These are phyloP conservation scores for Phrynosoma platyrhinos DNA, from an alignment of 2,113 vertebrate genomes.

Conservation along the genomic window DNA sequence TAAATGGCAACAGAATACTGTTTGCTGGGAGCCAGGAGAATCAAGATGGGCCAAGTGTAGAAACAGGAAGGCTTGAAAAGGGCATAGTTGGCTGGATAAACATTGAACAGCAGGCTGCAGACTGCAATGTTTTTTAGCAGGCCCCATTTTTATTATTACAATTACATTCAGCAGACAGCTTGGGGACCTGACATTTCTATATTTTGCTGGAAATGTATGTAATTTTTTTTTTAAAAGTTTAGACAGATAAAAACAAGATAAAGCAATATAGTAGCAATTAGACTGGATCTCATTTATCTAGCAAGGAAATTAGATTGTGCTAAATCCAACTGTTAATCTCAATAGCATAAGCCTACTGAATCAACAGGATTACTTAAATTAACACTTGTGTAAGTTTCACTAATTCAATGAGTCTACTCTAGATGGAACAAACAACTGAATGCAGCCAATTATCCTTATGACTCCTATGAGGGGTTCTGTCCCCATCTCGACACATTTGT, in stretches of 20 bases:
- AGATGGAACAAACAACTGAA: not conserved
- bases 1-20: not conserved
- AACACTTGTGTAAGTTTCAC: too few species aligned
- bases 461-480: not conserved
- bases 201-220: not conserved
- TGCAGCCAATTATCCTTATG: not conserved
- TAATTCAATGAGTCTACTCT: not conserved
- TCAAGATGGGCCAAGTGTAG: not conserved
- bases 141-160: not conserved
- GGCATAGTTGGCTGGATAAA: not conserved
- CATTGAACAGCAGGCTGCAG: not conserved
- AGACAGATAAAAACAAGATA: not conserved
- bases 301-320: not conserved
- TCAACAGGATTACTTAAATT: too few species aligned
- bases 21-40: not conserved
- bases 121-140: not conserved
- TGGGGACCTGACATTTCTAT: not conserved
- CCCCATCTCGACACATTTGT: not conserved
- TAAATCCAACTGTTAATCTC: not conserved
- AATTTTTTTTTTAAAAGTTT: not conserved
- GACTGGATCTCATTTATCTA: not conserved
- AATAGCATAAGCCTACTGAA: too few species aligned
- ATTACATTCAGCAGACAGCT: not conserved
- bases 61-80: not conserved
- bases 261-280: not conserved